Evolutionary conservation across 2,888 invertebrate species (phyloP), one percentile per base, ranked within the genome.

Genomic region (Caenorhabditis sp.): DNA sequence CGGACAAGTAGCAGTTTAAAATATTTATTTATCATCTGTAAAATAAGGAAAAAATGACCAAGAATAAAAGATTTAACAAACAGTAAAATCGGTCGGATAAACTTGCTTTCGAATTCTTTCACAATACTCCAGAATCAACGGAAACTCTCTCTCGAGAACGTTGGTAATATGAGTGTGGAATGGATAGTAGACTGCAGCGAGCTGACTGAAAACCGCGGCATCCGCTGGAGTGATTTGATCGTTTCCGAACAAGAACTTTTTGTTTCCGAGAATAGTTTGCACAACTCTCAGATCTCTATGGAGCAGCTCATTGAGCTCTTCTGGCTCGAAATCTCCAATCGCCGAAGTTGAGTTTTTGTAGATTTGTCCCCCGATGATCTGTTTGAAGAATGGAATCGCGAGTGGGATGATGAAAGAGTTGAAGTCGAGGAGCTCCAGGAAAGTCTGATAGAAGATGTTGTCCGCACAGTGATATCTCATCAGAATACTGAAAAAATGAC

Each of bases 221-320:
- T 91, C 91, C 2, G 96, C 96, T 92, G 95, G 95, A 89, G 96
- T 96, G 47, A 97, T 96, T 92, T 96, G 96, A 92, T 97, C 12
- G 38, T 38, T 96, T 70, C 98, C 97, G 92, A 97, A 96, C 94
- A 97, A 96, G 95, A 96, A 98, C 14, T 64, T 74, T 49, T 96
- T 96, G 93, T 96, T 96, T 72, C 95, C 95, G 84, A 98, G 94
- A 94, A 96, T 95, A 90, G 96, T 96, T 80, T 96, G 96, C 68
- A 98, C 95, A 68, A 96, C 96, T 93, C 96, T 95, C 88, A 98
- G 94, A 93, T 97, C 97, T 91, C 95, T 95, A 12, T 66, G 63
- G n/a, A 86, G 58, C 22, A 85, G 26, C 49, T 58, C 56, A 10
- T 73, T 61, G 14, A 85, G 81, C 28, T 86, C 86, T 16, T 69